Base-by-base conservation (phyloP, 1,140 invertebrate genomes). In the Ceratosolen solmsi region DNA sequence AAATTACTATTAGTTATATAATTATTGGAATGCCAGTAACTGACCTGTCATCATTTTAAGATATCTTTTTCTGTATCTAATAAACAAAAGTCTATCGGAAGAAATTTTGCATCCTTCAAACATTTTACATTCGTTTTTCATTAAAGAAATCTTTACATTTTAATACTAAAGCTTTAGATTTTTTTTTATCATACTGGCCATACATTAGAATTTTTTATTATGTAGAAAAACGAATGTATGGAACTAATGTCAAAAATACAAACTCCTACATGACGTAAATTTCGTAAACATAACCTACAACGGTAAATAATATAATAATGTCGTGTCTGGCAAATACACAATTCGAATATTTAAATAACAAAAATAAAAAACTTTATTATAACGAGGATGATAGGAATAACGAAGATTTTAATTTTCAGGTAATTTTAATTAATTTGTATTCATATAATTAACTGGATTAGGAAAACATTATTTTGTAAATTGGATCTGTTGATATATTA, bases 381-480 rank as follows among this genome's bases (percentile, higher is more conserved):
- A 84, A 86, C 30, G 85, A 87, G 22, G 81, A 85, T 46, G 86
- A 87, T 38, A 84, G 87, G 65, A 86, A 90, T 38, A 38, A 36
- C 0, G 58, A 82, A 17, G 87, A 90, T 63, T 90, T 89, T 83
- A 84, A 89, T 84, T 90, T 91, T 85, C 90, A 91, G 89, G 90
- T 91, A 87, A 83, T 76, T 65, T 60, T 13, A 41, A 58, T 79
- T 71, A 20, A 65, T 38, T 3, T 7, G 13, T 68, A 15, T 68
- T 38, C 5, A 7, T n/a, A 38, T n/a, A 9, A 8, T 38, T 38
- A 22, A 33, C 13, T 33, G 15, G 0, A 63, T 63, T 63, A 46
- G 13, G 41, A 7, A 46, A 46, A 46, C 13, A 46, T 7, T 7
- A 46, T 46, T 46, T 46, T 7, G 5, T 46, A 46, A 46, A 46